Conservation (phyloP, 2,113 vertebrate species). For the Apeltes quadracus region DNA sequence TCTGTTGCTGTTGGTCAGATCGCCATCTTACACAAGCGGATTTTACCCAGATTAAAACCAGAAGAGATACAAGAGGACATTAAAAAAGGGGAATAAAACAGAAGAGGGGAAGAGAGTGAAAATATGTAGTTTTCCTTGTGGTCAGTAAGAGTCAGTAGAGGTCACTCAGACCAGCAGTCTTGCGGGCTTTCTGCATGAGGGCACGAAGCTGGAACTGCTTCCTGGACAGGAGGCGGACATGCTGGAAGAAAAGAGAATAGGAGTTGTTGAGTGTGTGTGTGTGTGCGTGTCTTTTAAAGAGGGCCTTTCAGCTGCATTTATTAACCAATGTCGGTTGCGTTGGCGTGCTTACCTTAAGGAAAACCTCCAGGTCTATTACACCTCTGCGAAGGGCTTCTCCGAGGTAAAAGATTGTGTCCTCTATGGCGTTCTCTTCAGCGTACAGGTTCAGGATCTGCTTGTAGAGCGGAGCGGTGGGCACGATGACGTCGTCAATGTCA, state of each 20-base stretch:
- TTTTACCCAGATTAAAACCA: conserved; percentile 18
- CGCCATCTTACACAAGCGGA: not conserved
- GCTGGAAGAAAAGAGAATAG: conserved; percentile 77
- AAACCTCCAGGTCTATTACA: conserved; percentile 97
- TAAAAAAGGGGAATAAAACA: conserved; percentile 39
- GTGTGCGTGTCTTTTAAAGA: too few relatives aligned
- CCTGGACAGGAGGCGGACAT: conserved; percentile 94
- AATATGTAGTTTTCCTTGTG: conserved; percentile 46
- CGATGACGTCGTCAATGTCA: conserved; percentile 97
- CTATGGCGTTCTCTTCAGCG: conserved; percentile 98
- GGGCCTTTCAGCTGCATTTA: too few relatives aligned
- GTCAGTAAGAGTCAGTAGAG: conserved; percentile 87
- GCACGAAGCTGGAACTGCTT: conserved; percentile 99
- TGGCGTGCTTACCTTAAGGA: conserved; percentile 88
- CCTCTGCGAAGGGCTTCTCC: conserved; percentile 95
- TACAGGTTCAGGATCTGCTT: conserved; percentile 99
- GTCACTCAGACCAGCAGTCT: conserved; percentile 96
- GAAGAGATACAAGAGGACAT: conserved; percentile 27
- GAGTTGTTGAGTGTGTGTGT: not conserved
- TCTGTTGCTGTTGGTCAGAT: conserved; percentile 8
- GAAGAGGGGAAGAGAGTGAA: not conserved
- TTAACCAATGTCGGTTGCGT: not conserved
- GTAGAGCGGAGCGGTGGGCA: conserved; percentile 96
- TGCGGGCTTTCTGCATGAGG: conserved; percentile 98
- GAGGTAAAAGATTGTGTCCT: conserved; percentile 99